Evolutionary conservation across 2,113 vertebrate genomes (phyloP).

Genomic region (Chamaea fasciata): DNA sequence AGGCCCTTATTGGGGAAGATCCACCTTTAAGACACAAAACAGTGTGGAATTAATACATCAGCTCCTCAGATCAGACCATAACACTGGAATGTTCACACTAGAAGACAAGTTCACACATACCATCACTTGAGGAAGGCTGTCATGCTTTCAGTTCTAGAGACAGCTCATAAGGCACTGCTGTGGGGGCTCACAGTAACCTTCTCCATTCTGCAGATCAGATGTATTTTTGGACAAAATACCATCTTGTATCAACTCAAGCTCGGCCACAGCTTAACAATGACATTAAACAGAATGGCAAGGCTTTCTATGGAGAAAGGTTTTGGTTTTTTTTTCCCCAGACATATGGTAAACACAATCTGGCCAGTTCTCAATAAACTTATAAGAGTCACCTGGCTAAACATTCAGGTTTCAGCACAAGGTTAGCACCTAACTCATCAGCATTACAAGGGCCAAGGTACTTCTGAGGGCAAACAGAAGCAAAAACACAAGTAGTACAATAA

Average conservation of each 20-base stretch:
- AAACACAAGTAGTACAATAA: neutral
- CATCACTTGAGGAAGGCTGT: neutral
- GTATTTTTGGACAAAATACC: neutral
- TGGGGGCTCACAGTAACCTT: neutral
- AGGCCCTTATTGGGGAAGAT: neutral
- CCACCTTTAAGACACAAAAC: neutral
- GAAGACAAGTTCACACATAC: neutral
- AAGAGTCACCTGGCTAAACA: neutral
- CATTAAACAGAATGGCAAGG: neutral
- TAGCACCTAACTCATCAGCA: neutral
- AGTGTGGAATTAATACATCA: neutral
- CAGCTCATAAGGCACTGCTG: neutral
- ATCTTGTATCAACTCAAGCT: neutral
- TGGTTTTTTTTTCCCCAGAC: neutral
- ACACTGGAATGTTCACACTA: neutral
- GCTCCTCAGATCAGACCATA: neutral
- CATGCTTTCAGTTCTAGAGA: neutral
- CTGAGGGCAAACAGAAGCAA: neutral
- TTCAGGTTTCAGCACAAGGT: neutral
- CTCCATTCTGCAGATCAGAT: neutral
- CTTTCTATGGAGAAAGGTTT: neutral
- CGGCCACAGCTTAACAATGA: neutral
- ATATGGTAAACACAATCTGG: neutral
- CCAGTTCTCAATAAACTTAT: neutral
- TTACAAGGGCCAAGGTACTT: neutral